These are phyloP conservation scores for Leptoteleia sp. DNA, from an alignment of 1,140 invertebrate genomes.

Conservation along the genomic window DNA sequence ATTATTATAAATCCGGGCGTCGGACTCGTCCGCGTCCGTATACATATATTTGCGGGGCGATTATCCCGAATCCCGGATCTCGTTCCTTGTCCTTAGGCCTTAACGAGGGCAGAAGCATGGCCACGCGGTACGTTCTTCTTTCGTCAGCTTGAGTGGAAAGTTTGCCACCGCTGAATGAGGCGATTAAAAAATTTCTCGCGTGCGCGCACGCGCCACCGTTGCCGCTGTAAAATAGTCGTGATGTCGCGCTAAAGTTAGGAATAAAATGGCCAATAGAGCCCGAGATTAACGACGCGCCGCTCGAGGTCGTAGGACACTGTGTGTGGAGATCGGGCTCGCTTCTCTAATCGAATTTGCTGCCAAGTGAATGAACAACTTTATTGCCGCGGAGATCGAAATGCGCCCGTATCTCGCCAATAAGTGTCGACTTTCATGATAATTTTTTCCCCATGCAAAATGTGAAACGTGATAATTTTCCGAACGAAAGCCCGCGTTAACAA, in stretches of 20 bases:
- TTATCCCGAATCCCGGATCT: constrained; percentile 49
- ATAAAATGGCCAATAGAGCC: constrained; percentile 57
- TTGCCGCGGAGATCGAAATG: constrained; percentile 19
- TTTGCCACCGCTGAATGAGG: constrained; percentile 30
- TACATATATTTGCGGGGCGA: constrained; percentile 34
- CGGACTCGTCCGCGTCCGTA: background rate
- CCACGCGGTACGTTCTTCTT: constrained; percentile 25
- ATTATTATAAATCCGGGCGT: constrained; percentile 47
- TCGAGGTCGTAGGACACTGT: constrained; percentile 33
- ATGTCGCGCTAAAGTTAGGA: constrained; percentile 32
- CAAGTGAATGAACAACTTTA: constrained; percentile 61
- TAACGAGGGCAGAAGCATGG: constrained; percentile 52
- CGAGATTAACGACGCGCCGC: constrained; percentile 49
- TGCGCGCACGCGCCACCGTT: background rate
- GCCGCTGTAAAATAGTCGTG: constrained; percentile 29
- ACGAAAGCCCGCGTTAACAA: no score
- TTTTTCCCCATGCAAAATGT: background rate
- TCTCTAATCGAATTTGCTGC: constrained; percentile 56
- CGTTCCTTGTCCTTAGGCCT: constrained; percentile 46
- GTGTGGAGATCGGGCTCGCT: constrained; percentile 38
- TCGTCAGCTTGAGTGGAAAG: constrained; percentile 26
- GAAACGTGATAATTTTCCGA: no score
- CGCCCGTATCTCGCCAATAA: constrained; percentile 39
- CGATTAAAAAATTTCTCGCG: constrained; percentile 50
- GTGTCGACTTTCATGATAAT: constrained; percentile 6